A percentile compares a stretch with the other conserved stretches of the same genome.
phyloP scores from a whole-genome alignment of 2,888 invertebrate genomes.

The Dicyrtoma fusca region DNA sequence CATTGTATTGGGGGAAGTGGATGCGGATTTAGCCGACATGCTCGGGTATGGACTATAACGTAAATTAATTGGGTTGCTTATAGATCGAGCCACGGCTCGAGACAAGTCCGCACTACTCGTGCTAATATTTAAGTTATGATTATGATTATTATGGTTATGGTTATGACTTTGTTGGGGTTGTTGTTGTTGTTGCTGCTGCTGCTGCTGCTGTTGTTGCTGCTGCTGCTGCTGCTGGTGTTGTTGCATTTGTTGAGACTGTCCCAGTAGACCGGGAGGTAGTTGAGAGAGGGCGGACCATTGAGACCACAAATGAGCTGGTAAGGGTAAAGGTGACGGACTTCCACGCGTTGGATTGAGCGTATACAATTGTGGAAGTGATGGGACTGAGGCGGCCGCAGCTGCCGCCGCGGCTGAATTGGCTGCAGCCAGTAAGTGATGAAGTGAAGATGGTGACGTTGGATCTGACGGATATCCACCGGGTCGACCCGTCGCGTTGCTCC shows the following conservation, averaged over 20 bases:
- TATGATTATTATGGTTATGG: constrained; percentile 34
- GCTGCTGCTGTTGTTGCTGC: constrained; percentile 34
- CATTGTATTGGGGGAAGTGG: constrained; percentile 54
- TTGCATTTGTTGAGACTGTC: constrained; percentile 47
- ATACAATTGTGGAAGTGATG: constrained; percentile 58
- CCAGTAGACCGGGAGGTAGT: constrained; percentile 55
- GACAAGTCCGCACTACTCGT: constrained; percentile 32
- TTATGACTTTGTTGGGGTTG: constrained; percentile 43
- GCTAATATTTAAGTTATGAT: constrained; percentile 38
- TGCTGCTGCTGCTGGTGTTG: constrained; percentile 55
- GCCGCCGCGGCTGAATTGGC: constrained; percentile 53
- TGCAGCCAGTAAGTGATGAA: constrained; percentile 53
- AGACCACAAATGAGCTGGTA: constrained; percentile 62
- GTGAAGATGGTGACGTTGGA: constrained; percentile 42
- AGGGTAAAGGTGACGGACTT: constrained; percentile 57
- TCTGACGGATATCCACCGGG: constrained; percentile 42
- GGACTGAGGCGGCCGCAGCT: constrained; percentile 57
- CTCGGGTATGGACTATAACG: constrained; percentile 55
- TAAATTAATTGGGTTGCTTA: constrained; percentile 51
- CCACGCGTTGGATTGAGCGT: constrained; percentile 57
- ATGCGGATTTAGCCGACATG: constrained; percentile 48
- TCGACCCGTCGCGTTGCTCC: constrained; percentile 37
- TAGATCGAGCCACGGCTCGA: constrained; percentile 34
- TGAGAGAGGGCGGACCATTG: constrained; percentile 59
- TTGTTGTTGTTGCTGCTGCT: constrained; percentile 37